Conservation (phyloP, 2,113 vertebrate genomes). For the Anarhynchus alexandrinus region DNA sequence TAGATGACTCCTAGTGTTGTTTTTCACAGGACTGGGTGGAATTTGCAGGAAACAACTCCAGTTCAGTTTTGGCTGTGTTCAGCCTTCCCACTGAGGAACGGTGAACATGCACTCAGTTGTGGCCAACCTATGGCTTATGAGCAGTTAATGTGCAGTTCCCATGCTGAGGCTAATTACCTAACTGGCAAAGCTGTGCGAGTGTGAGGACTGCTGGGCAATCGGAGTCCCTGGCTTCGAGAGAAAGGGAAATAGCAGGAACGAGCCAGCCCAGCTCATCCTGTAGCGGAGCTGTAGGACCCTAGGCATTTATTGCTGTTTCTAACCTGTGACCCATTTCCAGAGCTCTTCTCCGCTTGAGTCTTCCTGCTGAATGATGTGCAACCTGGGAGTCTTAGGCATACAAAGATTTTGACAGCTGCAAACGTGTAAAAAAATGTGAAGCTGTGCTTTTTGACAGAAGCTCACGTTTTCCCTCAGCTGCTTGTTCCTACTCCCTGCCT, state of each 20-base stretch:
- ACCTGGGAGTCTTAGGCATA: not conserved
- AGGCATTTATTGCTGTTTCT: not conserved
- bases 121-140: not conserved
- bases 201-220: not conserved
- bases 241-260: not conserved
- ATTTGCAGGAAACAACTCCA: not conserved
- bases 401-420: not conserved
- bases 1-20: not conserved
- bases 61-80: not conserved
- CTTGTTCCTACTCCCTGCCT: not conserved
- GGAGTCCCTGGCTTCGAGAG: not conserved
- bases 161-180: not conserved
- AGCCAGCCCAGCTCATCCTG: not conserved
- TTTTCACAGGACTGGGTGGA: not conserved
- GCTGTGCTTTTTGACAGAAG: accelerated
- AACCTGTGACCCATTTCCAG: not conserved
- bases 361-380: not conserved
- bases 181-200: not conserved
- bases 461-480: not conserved
- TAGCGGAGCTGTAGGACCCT: not conserved
- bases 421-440: not conserved
- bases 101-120: not conserved
- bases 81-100: not conserved
- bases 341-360: not conserved
- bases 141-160: not conserved